phyloP scores from a whole-genome alignment of 1,140 invertebrate genomes.

The Portunus trituberculatus region DNA sequence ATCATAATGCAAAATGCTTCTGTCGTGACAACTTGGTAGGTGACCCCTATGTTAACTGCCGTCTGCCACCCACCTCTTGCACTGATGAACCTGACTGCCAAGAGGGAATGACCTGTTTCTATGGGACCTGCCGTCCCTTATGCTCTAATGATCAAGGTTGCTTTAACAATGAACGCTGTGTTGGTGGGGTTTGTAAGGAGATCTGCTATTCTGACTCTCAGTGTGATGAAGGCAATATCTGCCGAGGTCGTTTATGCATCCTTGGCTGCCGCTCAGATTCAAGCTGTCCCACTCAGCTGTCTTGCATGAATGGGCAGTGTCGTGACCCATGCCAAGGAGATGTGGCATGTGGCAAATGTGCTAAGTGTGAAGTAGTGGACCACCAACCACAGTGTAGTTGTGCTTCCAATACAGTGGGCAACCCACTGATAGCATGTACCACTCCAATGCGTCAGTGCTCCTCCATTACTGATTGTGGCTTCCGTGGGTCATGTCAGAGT shows the following conservation, averaged over 20 bases:
- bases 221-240: conserved; percentile 90
- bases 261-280: conserved; percentile 78
- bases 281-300: conserved; percentile 87
- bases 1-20: conserved; percentile 87
- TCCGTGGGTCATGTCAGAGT: conserved; percentile 79
- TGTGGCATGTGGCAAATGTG: conserved; percentile 89
- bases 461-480: conserved; percentile 74
- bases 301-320: conserved; percentile 91
- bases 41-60: conserved; percentile 87
- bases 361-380: conserved; percentile 89
- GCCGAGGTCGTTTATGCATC: conserved; percentile 91
- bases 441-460: conserved; percentile 82
- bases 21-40: conserved; percentile 88
- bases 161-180: conserved; percentile 90
- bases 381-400: conserved; percentile 92
- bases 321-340: conserved; percentile 89
- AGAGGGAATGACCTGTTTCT: conserved; percentile 87
- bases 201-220: conserved; percentile 92
- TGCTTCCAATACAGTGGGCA: conserved; percentile 88
- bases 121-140: conserved; percentile 86
- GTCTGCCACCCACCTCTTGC: conserved; percentile 85
- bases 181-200: conserved; percentile 88
- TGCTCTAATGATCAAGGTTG: conserved; percentile 90
- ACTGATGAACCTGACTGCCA: conserved; percentile 85
- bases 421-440: conserved; percentile 88